Conservation (phyloP, 2,113 vertebrate species). For the Marmota flaviventris region DNA sequence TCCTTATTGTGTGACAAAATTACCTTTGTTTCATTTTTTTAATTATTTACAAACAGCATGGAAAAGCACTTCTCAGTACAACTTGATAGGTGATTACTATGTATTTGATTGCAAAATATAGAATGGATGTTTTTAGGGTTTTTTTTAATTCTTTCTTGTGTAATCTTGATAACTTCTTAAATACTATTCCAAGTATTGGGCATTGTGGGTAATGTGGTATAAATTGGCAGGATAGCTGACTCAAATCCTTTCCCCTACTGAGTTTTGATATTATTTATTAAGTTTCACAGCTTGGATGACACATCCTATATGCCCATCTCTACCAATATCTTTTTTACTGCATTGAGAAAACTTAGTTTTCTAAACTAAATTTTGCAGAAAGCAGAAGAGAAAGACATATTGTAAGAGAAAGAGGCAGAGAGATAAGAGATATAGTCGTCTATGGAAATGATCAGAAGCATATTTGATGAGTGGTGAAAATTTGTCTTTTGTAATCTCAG, state of each 20-base stretch:
- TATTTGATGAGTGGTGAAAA: background rate
- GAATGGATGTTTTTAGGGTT: conserved; percentile 29
- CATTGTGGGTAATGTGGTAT: conserved; percentile 79
- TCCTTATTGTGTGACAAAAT: conserved; percentile 74
- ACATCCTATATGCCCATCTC: conserved; percentile 67
- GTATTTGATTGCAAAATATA: conserved; percentile 63
- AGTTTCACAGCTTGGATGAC: conserved; percentile 70
- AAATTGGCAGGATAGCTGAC: conserved; percentile 77
- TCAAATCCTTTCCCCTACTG: conserved; percentile 65
- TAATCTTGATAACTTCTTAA: conserved; percentile 66
- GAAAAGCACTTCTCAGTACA: conserved; percentile 62
- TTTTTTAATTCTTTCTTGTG: conserved; percentile 58
- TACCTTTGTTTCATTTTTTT: conserved; percentile 68
- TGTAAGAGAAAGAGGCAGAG: background rate
- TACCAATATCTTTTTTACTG: conserved; percentile 69
- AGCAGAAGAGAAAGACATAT: background rate
- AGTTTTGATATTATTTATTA: conserved; percentile 81
- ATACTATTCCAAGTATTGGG: conserved; percentile 44
- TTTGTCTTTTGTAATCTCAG: background rate
- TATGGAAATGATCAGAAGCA: background rate
- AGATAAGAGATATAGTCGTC: background rate
- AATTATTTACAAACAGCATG: conserved; percentile 72
- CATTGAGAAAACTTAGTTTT: conserved; percentile 75
- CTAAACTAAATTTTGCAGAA: conserved; percentile 66
- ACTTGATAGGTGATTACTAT: conserved; percentile 67